Evolutionary conservation across 2,113 vertebrate genomes (phyloP).

Genomic region (Mus musculus): DNA sequence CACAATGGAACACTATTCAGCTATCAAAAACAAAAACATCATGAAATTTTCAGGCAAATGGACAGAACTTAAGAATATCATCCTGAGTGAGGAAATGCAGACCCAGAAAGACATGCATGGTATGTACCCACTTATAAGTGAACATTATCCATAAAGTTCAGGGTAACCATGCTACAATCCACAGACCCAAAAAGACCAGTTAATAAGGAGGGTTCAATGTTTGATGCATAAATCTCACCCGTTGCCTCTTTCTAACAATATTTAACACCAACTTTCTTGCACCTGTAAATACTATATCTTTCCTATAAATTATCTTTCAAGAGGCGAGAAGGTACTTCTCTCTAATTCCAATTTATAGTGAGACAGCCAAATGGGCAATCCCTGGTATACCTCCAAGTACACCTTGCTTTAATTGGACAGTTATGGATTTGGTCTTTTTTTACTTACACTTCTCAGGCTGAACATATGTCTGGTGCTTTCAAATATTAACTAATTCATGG

Average conservation of each 20-base stretch:
- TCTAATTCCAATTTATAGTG: not conserved
- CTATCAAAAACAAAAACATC: too few relatives aligned
- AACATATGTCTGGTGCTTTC: not conserved
- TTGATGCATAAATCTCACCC: too few relatives aligned
- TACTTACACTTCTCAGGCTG: not conserved
- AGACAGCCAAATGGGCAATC: not conserved
- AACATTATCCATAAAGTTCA: too few relatives aligned
- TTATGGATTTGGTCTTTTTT: not conserved
- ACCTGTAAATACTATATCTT: not conserved
- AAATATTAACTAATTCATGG: not conserved
- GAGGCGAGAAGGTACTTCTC: not conserved
- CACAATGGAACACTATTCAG: too few relatives aligned
- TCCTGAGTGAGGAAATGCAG: too few relatives aligned
- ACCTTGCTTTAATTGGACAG: not conserved
- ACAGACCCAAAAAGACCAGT: too few relatives aligned
- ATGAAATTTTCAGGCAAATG: too few relatives aligned
- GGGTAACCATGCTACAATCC: too few relatives aligned
- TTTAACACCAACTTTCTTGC: not conserved
- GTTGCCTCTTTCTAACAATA: not conserved
- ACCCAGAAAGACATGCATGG: too few relatives aligned
- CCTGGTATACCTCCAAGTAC: not conserved
- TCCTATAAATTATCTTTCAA: not conserved
- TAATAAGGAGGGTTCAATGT: too few relatives aligned
- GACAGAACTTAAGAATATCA: too few relatives aligned
- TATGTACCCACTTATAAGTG: too few relatives aligned